These are phyloP conservation scores for Asobara japonica DNA, from an alignment of 1,140 invertebrate genomes.

Conservation along the genomic window DNA sequence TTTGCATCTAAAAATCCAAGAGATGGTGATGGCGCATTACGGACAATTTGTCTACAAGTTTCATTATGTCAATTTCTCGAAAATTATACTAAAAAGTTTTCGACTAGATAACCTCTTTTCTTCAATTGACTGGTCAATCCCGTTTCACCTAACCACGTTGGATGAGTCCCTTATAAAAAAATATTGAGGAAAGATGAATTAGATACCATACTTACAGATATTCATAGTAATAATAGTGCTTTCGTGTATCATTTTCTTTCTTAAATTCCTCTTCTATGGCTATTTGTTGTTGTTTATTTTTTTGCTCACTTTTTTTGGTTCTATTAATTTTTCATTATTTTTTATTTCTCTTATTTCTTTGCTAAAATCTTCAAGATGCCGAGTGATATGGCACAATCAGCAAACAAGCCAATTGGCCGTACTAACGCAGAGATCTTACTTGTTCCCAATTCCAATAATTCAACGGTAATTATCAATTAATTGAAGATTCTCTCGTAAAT, in stretches of 20 bases:
- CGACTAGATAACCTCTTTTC: slow-evolving; percentile 64
- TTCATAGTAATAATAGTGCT: slow-evolving; percentile 40
- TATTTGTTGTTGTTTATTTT: neutral
- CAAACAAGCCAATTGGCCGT: slow-evolving; percentile 30
- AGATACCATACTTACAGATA: slow-evolving; percentile 45
- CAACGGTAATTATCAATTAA: slow-evolving; percentile 52
- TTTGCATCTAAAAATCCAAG: slow-evolving; percentile 30
- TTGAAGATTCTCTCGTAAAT: slow-evolving; percentile 40
- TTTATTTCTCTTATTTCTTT: too few species aligned
- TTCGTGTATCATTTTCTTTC: slow-evolving; percentile 2
- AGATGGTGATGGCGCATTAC: slow-evolving; percentile 41
- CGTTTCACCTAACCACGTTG: slow-evolving; percentile 51
- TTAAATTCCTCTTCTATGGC: neutral
- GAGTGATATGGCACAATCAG: slow-evolving; percentile 20
- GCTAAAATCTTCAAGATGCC: slow-evolving; percentile 24
- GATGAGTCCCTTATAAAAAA: slow-evolving; percentile 61
- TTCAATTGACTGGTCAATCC: slow-evolving; percentile 36
- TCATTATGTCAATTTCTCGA: slow-evolving; percentile 34
- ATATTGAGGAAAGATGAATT: slow-evolving; percentile 58
- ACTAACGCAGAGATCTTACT: slow-evolving; percentile 44
- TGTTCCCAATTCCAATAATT: slow-evolving; percentile 66
- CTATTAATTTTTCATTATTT: slow-evolving; percentile 31
- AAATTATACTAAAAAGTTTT: slow-evolving; percentile 45
- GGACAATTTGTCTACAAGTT: slow-evolving; percentile 39
- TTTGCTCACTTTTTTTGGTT: slow-evolving; percentile 5